Conservation (phyloP, 1,140 invertebrate species). For the Ectropis grisescens region DNA sequence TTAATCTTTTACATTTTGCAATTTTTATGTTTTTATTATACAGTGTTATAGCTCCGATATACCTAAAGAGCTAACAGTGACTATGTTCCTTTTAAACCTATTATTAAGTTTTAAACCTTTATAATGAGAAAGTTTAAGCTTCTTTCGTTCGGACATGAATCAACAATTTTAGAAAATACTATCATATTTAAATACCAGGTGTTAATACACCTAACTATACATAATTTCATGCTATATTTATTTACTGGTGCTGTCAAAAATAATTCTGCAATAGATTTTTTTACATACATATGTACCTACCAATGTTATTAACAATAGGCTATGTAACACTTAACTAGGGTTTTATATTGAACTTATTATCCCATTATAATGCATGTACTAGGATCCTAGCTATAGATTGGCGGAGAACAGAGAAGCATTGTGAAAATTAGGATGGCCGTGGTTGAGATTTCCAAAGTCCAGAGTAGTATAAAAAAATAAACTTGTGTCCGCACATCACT, state of each 20-base stretch:
- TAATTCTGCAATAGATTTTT: conserved; percentile 11
- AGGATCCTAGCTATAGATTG: conserved; percentile 29
- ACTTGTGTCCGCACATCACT: conserved; percentile 13
- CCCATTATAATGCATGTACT: conserved; percentile 23
- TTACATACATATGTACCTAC: conserved; percentile 10
- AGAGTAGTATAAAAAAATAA: conserved; percentile 10
- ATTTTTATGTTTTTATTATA: conserved; percentile 60
- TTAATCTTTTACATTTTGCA: conserved; percentile 51
- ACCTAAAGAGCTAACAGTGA: conserved; percentile 49
- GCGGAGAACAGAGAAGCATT: conserved; percentile 26
- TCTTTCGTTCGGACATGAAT: conserved; percentile 28
- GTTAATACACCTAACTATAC: conserved; percentile 33
- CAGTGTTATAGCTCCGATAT: conserved; percentile 39
- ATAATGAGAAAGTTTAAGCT: conserved; percentile 45
- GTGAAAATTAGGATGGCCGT: conserved; percentile 15
- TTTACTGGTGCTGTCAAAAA: conserved; percentile 24
- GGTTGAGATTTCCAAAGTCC: conserved; percentile 38
- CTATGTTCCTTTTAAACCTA: conserved; percentile 41
- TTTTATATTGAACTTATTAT: conserved; percentile 18
- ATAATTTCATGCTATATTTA: conserved; percentile 23
- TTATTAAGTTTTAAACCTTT: conserved; percentile 19
- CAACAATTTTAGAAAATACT: conserved; percentile 49
- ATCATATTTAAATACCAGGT: conserved; percentile 41
- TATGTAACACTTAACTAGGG: conserved; percentile 26
- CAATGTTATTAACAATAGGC: conserved; percentile 24